Evolutionary conservation across 2,797 vertebrate species (phyloP), one percentile per base, ranked within the genome.

Genomic region (Arnoldichthys spilopterus): DNA sequence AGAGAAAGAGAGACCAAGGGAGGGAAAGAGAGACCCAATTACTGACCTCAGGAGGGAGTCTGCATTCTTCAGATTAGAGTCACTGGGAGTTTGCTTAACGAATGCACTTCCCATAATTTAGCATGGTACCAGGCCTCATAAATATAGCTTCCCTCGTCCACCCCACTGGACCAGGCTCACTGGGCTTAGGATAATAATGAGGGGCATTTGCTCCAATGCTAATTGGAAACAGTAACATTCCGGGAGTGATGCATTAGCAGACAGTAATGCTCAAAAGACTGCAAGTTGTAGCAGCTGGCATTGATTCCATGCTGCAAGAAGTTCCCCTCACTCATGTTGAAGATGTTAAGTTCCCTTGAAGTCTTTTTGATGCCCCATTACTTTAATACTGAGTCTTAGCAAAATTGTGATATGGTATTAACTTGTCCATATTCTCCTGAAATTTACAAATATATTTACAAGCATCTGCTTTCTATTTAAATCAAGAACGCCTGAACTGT

Each of bases 161-260:
- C 69, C 59, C 20, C 7, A 78, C 40, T 26, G 51, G 22, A 26
- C 88, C 91, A 90, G 91, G 89, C 88, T 91, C 93, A 93, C 92
- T 93, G 30, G 20, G 37, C 89, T 92, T 90, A 91, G 90, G 89
- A 90, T 93, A 93, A 92, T 93, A 92, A 89, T 88, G 90, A 69
- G 85, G 86, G 69, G 86, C 85, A 88, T 88, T 84, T 91, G 83
- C 90, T 88, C 85, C 20, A 71, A 85, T 84, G 87, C 86, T 94
- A 94, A 94, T 94, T 93, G 90, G 88, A 94, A 95, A 90, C 91
- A 94, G 93, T 88, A 90, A 89, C 85, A 86, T 91, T 89, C 90
- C 43, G 85, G 74, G 85, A 88, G 81, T 75, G 79, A 90, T 51
- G 70, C 58, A 87, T 90, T 89, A 81, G 77, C 82, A 77, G 83